Percentiles rank a stretch among this genome's conserved stretches.
Conservation (phyloP, 2,113 vertebrate species). For the Panthera tigris region DNA sequence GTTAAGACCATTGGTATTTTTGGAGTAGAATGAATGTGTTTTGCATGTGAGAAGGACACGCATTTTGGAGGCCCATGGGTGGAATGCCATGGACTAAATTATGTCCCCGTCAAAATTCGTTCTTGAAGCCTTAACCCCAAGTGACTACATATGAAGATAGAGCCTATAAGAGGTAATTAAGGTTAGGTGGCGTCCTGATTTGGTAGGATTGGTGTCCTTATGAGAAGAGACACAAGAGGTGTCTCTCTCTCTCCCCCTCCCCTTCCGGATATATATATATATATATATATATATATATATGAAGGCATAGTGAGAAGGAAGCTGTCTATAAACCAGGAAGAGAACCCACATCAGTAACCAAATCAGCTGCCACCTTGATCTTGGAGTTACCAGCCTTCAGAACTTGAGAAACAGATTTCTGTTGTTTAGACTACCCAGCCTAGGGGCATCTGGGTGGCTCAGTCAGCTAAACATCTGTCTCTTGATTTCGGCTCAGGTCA, state of each 20-base stretch:
- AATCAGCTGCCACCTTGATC: not conserved
- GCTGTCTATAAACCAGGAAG: not conserved
- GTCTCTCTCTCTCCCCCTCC: not conserved
- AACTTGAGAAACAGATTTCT: slow-evolving; percentile 1
- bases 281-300: not conserved
- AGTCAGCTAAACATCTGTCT: too few species aligned
- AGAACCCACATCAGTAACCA: not conserved
- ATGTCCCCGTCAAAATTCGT: not conserved
- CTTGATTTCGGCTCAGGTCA: too few species aligned
- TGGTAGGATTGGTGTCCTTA: not conserved
- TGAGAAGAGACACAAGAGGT: not conserved
- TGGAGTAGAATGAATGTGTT: not conserved
- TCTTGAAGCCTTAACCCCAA: not conserved
- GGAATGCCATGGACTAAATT: not conserved
- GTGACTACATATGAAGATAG: not conserved
- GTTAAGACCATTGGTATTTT: not conserved
- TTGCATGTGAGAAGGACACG: not conserved
- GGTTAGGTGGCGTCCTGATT: not conserved
- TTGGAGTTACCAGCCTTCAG: not conserved
- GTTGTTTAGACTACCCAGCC: not conserved
- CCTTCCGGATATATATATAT: not conserved
- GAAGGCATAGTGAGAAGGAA: not conserved
- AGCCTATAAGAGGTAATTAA: not conserved
- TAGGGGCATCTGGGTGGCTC: too few species aligned
- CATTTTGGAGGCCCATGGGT: not conserved